These are phyloP conservation scores for Malurus melanocephalus DNA, from an alignment of 2,113 vertebrate species.

Conservation along the genomic window DNA sequence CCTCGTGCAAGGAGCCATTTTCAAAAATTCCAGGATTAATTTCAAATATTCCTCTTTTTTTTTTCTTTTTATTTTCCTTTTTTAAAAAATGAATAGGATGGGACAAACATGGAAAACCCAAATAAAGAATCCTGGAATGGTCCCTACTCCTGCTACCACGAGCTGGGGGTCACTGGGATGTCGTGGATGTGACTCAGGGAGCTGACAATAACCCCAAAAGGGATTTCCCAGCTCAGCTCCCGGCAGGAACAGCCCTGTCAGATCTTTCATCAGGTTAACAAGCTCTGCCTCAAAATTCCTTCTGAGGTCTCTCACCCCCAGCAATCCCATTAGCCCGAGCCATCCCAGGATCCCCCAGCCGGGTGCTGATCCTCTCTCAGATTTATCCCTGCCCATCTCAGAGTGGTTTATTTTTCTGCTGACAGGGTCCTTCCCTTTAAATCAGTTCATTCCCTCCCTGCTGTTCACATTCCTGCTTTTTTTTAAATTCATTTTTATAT, in stretches of 20 bases:
- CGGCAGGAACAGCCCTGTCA: fast-evolving
- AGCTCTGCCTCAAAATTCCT: conserved; percentile 13
- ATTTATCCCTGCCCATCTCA: neutral
- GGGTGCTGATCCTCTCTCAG: neutral
- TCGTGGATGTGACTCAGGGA: neutral
- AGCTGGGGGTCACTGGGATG: neutral
- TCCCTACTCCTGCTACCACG: neutral
- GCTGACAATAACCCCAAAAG: neutral
- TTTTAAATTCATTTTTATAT: too few species aligned
- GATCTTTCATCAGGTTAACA: conserved; percentile 25
- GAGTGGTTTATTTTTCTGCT: conserved; percentile 12
- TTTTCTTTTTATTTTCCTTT: too few species aligned
- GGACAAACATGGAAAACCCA: neutral
- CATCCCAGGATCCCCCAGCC: neutral
- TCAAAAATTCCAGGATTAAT: neutral
- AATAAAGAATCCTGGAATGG: neutral
- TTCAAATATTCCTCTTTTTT: neutral
- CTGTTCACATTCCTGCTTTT: neutral
- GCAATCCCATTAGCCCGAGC: neutral
- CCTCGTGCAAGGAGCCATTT: neutral
- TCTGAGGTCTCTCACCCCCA: conserved; percentile 3
- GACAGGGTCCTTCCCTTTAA: neutral
- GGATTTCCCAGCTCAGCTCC: conserved; percentile 29
- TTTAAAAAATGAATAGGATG: neutral
- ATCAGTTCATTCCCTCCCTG: conserved; percentile 11